These are phyloP conservation scores for Athalia rosae DNA, from an alignment of 2,888 invertebrate species.

Conservation along the genomic window DNA sequence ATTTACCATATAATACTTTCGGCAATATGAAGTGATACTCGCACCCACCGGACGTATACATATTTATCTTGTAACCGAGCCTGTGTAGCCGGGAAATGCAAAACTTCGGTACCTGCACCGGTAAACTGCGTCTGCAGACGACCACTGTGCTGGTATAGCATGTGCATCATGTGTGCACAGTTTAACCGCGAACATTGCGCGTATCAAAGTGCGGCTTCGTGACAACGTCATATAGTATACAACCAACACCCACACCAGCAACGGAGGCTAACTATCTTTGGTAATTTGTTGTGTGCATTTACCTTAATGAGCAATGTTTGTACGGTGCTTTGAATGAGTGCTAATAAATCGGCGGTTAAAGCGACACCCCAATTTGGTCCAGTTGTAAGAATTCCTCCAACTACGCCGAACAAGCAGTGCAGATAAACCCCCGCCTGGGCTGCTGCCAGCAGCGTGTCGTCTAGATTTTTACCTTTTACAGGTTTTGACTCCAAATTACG, in stretches of 20 bases:
- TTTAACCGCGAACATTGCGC: conserved; percentile 33
- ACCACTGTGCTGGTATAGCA: conserved; percentile 1
- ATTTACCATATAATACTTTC: no score
- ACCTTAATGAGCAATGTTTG: conserved; percentile 85
- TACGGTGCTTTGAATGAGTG: conserved; percentile 85
- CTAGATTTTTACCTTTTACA: conserved; percentile 76
- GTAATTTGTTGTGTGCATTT: conserved; percentile 40
- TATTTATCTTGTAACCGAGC: conserved; percentile 22
- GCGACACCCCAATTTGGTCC: conserved; percentile 77
- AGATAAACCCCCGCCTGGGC: conserved; percentile 93
- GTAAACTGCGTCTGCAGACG: background rate
- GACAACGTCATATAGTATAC: conserved; percentile 21
- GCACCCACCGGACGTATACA: background rate
- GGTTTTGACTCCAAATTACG: conserved; percentile 61
- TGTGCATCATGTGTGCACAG: conserved; percentile 23
- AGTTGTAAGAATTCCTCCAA: conserved; percentile 79
- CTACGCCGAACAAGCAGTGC: conserved; percentile 90
- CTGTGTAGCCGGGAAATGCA: conserved; percentile 36
- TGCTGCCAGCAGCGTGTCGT: conserved; percentile 87
- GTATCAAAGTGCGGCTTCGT: conserved; percentile 31
- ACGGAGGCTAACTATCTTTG: no score
- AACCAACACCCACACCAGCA: background rate
- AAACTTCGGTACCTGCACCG: conserved; percentile 5
- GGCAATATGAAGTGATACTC: no score
- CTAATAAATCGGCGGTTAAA: conserved; percentile 84